Base-by-base conservation (phyloP, 2,113 vertebrate species). In the Trematocara marginatum region DNA sequence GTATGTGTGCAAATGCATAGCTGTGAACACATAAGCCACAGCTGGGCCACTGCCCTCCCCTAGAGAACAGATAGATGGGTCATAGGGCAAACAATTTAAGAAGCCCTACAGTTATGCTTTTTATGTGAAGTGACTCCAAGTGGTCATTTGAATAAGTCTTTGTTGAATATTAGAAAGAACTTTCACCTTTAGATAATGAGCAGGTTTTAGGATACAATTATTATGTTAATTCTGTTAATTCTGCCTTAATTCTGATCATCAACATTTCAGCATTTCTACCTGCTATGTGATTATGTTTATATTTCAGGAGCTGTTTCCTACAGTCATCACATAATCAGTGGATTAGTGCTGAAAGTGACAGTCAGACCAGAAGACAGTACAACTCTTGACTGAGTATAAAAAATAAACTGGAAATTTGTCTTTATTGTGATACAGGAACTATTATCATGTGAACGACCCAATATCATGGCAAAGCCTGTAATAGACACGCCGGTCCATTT, bases 311-410 rank as follows among this genome's bases (percentile, higher is more conserved):
- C 38, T 49, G 23, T 69, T 80, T 57, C 7, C 38, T 78, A 7
- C 31, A 10, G 35, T 83, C 74, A 47, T n/a, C 4, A 47, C 11
- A 16, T 31, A 57, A 61, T 78, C 38, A 86, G 78, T 76, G 80
- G 6, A 81, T 79, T 81, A 78, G 52, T 59, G 45, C 6, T 45
- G 18, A 59, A 83, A 54, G 11, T 83, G 35, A 74, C 10, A 42
- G 78, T 80, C 15, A 74, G 12, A 57, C 81, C 71, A 34, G 85
- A 83, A 85, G 86, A 92, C 42, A 83, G 89, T 59, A 59, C 29
- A 34, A 59, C 29, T 59, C 29, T 61, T 34, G 57, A 34, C 57
- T 61, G 8, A 61, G 52, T 83, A 57, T 10, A 78, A 42, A 79
- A 4, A 61, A 11, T 35, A 35, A 61, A 61, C 8, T 35, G 9